These are phyloP conservation scores for Morpho achilles DNA, from an alignment of 2,888 invertebrate species.

Conservation along the genomic window DNA sequence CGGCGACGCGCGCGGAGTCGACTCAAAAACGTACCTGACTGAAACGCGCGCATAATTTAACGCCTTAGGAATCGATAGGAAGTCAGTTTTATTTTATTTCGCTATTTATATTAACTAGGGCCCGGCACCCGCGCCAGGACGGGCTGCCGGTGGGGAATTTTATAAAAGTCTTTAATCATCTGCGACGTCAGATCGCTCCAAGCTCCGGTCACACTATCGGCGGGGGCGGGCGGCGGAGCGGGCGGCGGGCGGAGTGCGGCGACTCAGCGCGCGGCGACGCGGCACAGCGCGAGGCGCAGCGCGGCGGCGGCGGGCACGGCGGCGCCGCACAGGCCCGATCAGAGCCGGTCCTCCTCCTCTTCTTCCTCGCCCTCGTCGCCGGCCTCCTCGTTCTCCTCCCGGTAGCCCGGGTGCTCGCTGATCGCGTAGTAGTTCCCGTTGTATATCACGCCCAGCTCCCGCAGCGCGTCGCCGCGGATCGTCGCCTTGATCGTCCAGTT, in stretches of 20 bases:
- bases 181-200: slow-evolving; percentile 39
- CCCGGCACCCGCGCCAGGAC: slow-evolving; percentile 38
- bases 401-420: slow-evolving; percentile 96
- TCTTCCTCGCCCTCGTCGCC: slow-evolving; percentile 91
- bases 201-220: slow-evolving; percentile 30
- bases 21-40: slow-evolving; percentile 31
- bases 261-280: slow-evolving; percentile 51
- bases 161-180: slow-evolving; percentile 64
- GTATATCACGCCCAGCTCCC: slow-evolving; percentile 95
- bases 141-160: slow-evolving; percentile 51
- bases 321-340: slow-evolving; percentile 79
- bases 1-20: slow-evolving; percentile 17
- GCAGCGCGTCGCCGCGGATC: slow-evolving; percentile 92
- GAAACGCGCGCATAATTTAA: slow-evolving; percentile 48
- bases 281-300: slow-evolving; percentile 64
- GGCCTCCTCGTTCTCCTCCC: slow-evolving; percentile 92
- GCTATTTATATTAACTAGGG: slow-evolving; percentile 69
- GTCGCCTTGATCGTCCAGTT: slow-evolving; percentile 98
- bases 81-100: slow-evolving; percentile 72
- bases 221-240: slow-evolving; percentile 21
- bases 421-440: slow-evolving; percentile 97
- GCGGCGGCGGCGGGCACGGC: slow-evolving; percentile 68
- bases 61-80: slow-evolving; percentile 74
- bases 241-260: slow-evolving; percentile 27
- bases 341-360: slow-evolving; percentile 86